Conservation (phyloP, 2,113 vertebrate species). For the Chrysemys picta region DNA sequence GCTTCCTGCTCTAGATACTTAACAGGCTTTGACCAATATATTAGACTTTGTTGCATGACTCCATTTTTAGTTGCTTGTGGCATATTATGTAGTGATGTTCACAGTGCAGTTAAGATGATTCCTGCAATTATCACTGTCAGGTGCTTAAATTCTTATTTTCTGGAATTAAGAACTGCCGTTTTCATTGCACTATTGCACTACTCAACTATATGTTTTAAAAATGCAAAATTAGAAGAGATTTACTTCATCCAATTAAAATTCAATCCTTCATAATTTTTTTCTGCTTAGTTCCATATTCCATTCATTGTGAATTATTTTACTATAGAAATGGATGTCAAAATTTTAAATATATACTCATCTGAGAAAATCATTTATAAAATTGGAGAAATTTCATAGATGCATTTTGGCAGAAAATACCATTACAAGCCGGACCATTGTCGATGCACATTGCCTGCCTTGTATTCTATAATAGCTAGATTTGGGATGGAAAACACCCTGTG, state of each 20-base stretch:
- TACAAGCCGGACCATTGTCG: background rate
- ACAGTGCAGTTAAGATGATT: conserved; percentile 33
- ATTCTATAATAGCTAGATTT: background rate
- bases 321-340: background rate
- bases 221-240: background rate
- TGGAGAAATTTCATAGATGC: background rate
- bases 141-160: conserved; percentile 33
- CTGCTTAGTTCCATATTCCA: background rate
- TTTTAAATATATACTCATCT: background rate
- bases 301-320: conserved; percentile 17
- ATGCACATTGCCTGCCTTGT: background rate
- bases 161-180: conserved; percentile 16
- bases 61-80: conserved; percentile 54
- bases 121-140: conserved; percentile 5
- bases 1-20: conserved; percentile 45
- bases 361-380: background rate
- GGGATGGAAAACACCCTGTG: background rate
- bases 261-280: background rate
- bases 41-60: conserved; percentile 46
- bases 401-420: background rate
- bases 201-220: background rate
- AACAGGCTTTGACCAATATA: conserved; percentile 59
- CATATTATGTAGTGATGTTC: background rate
- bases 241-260: background rate
- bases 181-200: conserved; percentile 19